Percentiles rank a stretch among this genome's conserved stretches.
phyloP scores from a whole-genome alignment of 2,888 invertebrate genomes.

The Anticlea derivata region DNA sequence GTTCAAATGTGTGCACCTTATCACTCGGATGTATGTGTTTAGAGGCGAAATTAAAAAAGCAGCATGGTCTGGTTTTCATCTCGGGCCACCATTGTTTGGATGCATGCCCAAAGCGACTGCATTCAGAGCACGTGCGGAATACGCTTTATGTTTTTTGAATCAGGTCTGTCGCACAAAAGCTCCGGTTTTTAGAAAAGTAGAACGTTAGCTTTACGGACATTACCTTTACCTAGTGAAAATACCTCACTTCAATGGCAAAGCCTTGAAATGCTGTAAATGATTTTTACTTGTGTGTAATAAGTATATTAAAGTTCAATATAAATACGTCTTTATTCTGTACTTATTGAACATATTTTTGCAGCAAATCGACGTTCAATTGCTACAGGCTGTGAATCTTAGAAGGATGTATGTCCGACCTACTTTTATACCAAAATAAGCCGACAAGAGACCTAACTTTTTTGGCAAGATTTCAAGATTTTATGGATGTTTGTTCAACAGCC shows the following conservation, averaged over 20 bases:
- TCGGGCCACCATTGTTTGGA: conserved; percentile 19
- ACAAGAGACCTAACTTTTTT: conserved; percentile 21
- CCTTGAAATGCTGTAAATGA: too few relatives aligned
- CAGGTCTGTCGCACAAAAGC: background rate
- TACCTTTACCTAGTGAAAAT: too few relatives aligned
- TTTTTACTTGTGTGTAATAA: too few relatives aligned
- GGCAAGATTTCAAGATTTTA: conserved; percentile 27
- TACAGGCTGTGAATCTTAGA: background rate
- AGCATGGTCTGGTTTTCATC: conserved; percentile 18
- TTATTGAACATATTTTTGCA: too few relatives aligned
- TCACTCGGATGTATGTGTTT: conserved; percentile 1
- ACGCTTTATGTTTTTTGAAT: conserved; percentile 9
- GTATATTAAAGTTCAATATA: too few relatives aligned
- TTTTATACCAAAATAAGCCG: conserved; percentile 7
- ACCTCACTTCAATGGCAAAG: too few relatives aligned
- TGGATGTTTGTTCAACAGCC: conserved; percentile 18
- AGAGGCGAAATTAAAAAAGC: conserved; percentile 23
- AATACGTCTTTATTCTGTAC: too few relatives aligned
- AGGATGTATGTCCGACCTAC: conserved; percentile 1
- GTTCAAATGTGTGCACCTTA: conserved; percentile 1
- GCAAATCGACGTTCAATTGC: too few relatives aligned
- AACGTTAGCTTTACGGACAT: background rate
- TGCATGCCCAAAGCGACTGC: conserved; percentile 24
- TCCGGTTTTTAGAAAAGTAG: background rate
- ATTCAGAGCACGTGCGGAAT: conserved; percentile 16